Percentiles rank a stretch among this genome's conserved stretches.
Evolutionary conservation across 2,888 invertebrate species (phyloP).

Genomic region (Hydriomena furcata): DNA sequence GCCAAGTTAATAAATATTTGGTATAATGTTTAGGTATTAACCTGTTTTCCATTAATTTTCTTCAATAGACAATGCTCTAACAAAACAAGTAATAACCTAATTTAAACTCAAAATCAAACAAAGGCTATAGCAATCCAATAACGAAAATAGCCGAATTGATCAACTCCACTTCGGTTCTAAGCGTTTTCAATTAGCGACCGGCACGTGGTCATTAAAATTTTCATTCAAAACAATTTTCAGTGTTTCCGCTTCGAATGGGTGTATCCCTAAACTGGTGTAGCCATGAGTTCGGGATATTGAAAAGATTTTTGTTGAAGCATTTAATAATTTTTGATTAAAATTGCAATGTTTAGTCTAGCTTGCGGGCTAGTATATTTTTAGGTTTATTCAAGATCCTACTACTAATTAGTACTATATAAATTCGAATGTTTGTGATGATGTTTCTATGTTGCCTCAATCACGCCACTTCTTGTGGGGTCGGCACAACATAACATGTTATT

Average conservation of each 20-base stretch:
- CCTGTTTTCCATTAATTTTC: not conserved
- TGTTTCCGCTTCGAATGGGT: slow-evolving; percentile 58
- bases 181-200: slow-evolving; percentile 68
- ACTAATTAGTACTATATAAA: too few species aligned
- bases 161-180: slow-evolving; percentile 55
- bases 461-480: too few species aligned
- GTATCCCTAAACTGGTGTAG: slow-evolving; percentile 43
- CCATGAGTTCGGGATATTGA: slow-evolving; percentile 35
- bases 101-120: slow-evolving; percentile 22
- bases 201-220: slow-evolving; percentile 75
- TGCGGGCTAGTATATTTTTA: too few species aligned
- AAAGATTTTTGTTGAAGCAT: not conserved
- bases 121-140: slow-evolving; percentile 42
- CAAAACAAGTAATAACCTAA: slow-evolving; percentile 21
- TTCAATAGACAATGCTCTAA: slow-evolving; percentile 8
- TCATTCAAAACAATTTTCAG: slow-evolving; percentile 76
- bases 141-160: slow-evolving; percentile 60
- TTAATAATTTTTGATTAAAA: too few species aligned
- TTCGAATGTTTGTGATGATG: too few species aligned
- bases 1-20: too few species aligned
- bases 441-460: too few species aligned
- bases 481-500: too few species aligned
- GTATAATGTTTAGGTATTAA: not conserved
- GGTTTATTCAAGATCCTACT: too few species aligned
- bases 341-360: too few species aligned